Percentiles rank a stretch among this genome's conserved stretches.
Conservation (phyloP, 1,140 invertebrate genomes). For the Pogonus chalceus region DNA sequence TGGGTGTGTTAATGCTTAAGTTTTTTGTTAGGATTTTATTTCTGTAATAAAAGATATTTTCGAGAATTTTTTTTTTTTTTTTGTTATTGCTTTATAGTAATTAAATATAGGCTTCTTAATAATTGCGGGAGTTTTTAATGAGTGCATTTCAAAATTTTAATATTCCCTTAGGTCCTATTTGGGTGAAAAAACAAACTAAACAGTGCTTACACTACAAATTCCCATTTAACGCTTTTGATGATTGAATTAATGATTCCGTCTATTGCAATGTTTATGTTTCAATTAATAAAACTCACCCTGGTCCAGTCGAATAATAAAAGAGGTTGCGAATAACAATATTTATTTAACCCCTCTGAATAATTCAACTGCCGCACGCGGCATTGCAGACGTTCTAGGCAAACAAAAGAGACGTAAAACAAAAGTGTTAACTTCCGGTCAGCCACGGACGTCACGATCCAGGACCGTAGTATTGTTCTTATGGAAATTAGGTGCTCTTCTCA, state of each 20-base stretch:
- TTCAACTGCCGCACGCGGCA: background rate
- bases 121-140: too few species aligned
- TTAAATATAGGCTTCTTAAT: too few species aligned
- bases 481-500: background rate
- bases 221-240: too few species aligned
- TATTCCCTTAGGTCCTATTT: too few species aligned
- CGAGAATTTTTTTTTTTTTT: too few species aligned
- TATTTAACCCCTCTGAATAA: conserved; percentile 4
- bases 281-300: background rate
- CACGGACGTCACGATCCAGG: background rate
- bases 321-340: background rate
- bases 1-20: too few species aligned
- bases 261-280: background rate
- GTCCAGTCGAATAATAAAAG: background rate
- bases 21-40: too few species aligned
- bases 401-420: conserved; percentile 3
- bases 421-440: background rate
- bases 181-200: too few species aligned
- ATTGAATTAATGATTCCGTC: background rate
- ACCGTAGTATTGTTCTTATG: background rate
- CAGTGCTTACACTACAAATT: too few species aligned
- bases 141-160: too few species aligned
- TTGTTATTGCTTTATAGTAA: too few species aligned
- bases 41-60: too few species aligned
- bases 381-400: background rate